phyloP scores from a whole-genome alignment of 2,797 vertebrate genomes.

The Centroberyx gerrardi region DNA sequence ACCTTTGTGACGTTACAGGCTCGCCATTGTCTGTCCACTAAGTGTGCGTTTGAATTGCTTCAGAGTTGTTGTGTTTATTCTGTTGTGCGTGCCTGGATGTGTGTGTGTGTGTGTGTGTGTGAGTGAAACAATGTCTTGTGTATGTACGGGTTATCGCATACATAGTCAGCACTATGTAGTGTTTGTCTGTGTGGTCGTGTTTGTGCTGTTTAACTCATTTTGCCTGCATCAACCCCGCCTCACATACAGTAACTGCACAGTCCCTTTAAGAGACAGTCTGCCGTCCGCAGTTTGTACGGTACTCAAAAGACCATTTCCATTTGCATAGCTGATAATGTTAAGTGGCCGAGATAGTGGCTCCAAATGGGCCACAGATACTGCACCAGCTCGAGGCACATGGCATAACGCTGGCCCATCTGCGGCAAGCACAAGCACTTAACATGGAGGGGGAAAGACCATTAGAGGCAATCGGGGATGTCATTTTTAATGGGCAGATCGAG shows the following conservation, averaged over 20 bases:
- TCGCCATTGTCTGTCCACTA: slow-evolving; percentile 25
- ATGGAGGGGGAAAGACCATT: slow-evolving; percentile 66
- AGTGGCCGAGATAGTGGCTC: slow-evolving; percentile 60
- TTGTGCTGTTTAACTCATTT: neutral
- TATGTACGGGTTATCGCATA: neutral
- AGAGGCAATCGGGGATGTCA: slow-evolving; percentile 73
- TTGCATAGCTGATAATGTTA: slow-evolving; percentile 64
- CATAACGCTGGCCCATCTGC: slow-evolving; percentile 53
- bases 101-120: neutral
- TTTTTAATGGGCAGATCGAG: slow-evolving; percentile 70
- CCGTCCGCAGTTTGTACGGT: slow-evolving; percentile 23
- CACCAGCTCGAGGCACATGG: slow-evolving; percentile 31
- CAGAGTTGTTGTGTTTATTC: slow-evolving; percentile 11
- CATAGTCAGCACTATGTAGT: neutral
- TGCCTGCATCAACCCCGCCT: neutral
- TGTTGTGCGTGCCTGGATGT: neutral
- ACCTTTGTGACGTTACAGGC: slow-evolving; percentile 46
- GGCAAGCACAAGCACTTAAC: slow-evolving; percentile 74
- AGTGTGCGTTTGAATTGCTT: slow-evolving; percentile 24
- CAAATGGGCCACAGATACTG: slow-evolving; percentile 58
- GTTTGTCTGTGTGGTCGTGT: neutral
- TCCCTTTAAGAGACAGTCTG: slow-evolving; percentile 14
- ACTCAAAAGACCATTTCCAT: slow-evolving; percentile 54
- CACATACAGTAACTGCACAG: neutral
- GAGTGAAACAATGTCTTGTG: neutral